Conservation (phyloP, 2,888 invertebrate species). For the Tuberolachnus salignus region DNA sequence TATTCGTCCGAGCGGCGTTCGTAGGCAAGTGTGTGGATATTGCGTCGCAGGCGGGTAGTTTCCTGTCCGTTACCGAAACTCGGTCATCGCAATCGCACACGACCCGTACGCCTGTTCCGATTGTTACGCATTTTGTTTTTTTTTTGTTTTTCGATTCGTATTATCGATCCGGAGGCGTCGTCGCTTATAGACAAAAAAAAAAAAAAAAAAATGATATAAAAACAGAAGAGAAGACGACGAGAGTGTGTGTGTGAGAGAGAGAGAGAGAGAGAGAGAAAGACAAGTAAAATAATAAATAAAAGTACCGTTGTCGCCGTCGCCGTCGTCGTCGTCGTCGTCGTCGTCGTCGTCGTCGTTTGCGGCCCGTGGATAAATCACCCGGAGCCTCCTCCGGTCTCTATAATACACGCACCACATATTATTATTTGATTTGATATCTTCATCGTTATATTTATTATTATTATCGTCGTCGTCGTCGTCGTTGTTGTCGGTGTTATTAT, state of each 20-base stretch:
- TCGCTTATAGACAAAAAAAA: conserved; percentile 10
- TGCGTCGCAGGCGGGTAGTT: no score
- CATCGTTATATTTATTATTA: conserved; percentile 45
- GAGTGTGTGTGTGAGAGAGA: no score
- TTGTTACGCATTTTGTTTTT: conserved; percentile 14
- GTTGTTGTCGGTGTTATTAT: no score
- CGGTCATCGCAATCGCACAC: conserved; percentile 10
- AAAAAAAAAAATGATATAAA: no score
- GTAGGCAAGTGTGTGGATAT: no score
- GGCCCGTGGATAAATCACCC: conserved; percentile 50
- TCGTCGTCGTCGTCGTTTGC: conserved; percentile 10
- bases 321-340: no score
- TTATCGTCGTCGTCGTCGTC: conserved; percentile 42
- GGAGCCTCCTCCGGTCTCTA: conserved; percentile 18
- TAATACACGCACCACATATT: not conserved
- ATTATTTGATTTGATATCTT: conserved; percentile 50
- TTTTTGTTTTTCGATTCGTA: not conserved
- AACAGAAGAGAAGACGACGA: no score
- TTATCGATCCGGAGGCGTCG: conserved; percentile 40
- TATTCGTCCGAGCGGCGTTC: no score
- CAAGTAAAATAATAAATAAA: conserved; percentile 13
- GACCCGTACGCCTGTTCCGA: not conserved
- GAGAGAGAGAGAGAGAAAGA: not conserved
- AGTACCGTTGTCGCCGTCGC: conserved; percentile 37
- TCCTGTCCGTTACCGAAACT: conserved; percentile 22